phyloP scores from a whole-genome alignment of 1,140 invertebrate genomes.

The Eufriesea mexicana region DNA sequence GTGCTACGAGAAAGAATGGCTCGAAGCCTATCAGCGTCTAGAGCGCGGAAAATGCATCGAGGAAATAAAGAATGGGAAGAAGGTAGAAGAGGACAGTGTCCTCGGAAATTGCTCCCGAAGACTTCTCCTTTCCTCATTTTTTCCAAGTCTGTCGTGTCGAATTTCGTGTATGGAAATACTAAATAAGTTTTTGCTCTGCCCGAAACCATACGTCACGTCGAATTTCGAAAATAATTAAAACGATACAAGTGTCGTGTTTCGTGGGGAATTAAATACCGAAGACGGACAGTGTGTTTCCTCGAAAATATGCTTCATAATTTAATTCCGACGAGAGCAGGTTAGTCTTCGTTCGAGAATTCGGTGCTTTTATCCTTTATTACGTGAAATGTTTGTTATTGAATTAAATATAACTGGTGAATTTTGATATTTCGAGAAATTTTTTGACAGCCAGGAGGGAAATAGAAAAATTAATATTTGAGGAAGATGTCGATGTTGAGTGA shows the following conservation, averaged over 20 bases:
- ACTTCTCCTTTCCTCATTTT: background rate
- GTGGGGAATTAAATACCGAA: background rate
- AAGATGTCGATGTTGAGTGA: background rate
- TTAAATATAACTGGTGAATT: too few relatives aligned
- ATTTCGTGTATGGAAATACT: conserved; percentile 18
- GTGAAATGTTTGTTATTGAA: too few relatives aligned
- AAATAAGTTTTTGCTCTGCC: background rate
- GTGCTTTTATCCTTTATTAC: too few relatives aligned
- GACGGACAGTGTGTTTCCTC: background rate
- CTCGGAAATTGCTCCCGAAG: conserved; percentile 14
- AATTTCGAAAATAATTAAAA: conserved; percentile 21
- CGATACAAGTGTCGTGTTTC: background rate
- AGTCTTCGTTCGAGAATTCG: background rate
- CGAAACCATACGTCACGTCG: conserved; percentile 20
- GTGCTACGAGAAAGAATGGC: conserved; percentile 25
- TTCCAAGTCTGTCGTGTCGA: background rate
- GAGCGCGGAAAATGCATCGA: background rate
- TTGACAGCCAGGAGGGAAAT: background rate
- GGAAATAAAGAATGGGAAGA: background rate
- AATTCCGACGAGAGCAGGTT: background rate
- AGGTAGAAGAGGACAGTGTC: background rate
- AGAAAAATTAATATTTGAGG: background rate
- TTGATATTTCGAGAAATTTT: background rate
- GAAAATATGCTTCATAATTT: background rate
- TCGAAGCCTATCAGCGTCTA: background rate